phyloP scores from a whole-genome alignment of 2,888 invertebrate genomes.

The Megastigmus dorsalis region DNA sequence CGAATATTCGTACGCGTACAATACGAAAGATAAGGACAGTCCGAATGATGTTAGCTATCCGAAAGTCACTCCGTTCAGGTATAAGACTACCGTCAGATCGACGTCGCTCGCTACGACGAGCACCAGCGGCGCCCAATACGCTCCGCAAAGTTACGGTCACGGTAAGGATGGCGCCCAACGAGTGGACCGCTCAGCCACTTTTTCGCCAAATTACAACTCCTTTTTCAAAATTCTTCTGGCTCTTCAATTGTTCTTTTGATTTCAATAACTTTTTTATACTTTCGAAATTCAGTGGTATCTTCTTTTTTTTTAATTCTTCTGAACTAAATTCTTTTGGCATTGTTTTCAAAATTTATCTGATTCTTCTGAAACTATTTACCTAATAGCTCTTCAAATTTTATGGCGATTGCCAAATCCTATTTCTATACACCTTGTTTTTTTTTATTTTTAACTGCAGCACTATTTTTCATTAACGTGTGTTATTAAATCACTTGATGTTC shows the following conservation, averaged over 20 bases:
- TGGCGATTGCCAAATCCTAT: too few species aligned
- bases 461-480: too few species aligned
- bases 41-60: conserved; percentile 67
- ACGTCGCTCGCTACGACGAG: conserved; percentile 64
- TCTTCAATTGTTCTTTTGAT: too few species aligned
- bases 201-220: too few species aligned
- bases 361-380: too few species aligned
- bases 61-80: conserved; percentile 69
- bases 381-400: too few species aligned
- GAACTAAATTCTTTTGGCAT: conserved; percentile 15
- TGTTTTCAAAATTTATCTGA: neutral
- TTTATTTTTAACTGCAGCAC: neutral
- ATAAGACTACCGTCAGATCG: conserved; percentile 64
- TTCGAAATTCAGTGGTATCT: neutral
- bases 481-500: too few species aligned
- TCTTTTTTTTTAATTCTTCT: neutral
- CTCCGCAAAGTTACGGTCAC: conserved; percentile 66
- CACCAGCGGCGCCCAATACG: conserved; percentile 66
- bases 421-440: neutral
- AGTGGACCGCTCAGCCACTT: neutral
- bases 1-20: conserved; percentile 56
- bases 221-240: conserved; percentile 2
- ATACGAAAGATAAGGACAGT: conserved; percentile 63
- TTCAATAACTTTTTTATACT: too few species aligned
- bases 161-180: conserved; percentile 66